Conservation (phyloP, 2,797 vertebrate genomes). For the Harpagifer antarcticus region DNA sequence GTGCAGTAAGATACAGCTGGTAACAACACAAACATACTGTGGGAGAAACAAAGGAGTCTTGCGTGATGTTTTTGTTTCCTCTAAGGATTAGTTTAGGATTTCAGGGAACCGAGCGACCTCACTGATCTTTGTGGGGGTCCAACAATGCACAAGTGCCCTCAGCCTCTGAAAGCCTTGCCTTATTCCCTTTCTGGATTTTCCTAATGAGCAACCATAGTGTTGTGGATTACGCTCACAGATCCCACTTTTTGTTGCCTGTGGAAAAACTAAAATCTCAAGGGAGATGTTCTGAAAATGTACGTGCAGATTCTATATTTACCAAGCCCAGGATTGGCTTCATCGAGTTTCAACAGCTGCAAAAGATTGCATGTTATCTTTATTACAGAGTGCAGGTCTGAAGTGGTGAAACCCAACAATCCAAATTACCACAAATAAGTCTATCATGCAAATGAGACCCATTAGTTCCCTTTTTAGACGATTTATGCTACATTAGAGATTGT, state of each 20-base stretch:
- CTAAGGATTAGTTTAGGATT: constrained; percentile 36
- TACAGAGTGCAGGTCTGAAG: constrained; percentile 7
- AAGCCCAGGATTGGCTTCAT: constrained; percentile 21
- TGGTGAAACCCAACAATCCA: constrained; percentile 33
- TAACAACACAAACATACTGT: constrained; percentile 32
- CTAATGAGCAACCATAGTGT: constrained; percentile 49
- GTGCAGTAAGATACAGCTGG: constrained; percentile 2
- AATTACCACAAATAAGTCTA: constrained; percentile 29
- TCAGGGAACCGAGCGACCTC: constrained; percentile 10
- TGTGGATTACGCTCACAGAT: constrained; percentile 24
- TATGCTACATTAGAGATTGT: constrained; percentile 29
- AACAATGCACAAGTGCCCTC: constrained; percentile 22
- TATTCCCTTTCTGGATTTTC: constrained; percentile 30
- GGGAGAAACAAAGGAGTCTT: constrained; percentile 23
- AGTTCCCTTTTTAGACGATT: constrained; percentile 35
- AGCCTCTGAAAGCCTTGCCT: constrained; percentile 20
- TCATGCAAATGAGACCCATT: constrained; percentile 52
- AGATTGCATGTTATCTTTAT: constrained; percentile 29
- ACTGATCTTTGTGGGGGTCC: constrained; percentile 36
- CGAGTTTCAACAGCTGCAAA: constrained; percentile 22
- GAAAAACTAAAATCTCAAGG: constrained; percentile 43
- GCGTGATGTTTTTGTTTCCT: constrained; percentile 35
- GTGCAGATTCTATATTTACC: constrained; percentile 43
- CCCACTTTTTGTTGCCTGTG: constrained; percentile 9
- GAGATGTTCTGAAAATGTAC: constrained; percentile 46